These are phyloP conservation scores for Amphiprion clarkii DNA, from an alignment of 2,797 vertebrate genomes.

Conservation along the genomic window DNA sequence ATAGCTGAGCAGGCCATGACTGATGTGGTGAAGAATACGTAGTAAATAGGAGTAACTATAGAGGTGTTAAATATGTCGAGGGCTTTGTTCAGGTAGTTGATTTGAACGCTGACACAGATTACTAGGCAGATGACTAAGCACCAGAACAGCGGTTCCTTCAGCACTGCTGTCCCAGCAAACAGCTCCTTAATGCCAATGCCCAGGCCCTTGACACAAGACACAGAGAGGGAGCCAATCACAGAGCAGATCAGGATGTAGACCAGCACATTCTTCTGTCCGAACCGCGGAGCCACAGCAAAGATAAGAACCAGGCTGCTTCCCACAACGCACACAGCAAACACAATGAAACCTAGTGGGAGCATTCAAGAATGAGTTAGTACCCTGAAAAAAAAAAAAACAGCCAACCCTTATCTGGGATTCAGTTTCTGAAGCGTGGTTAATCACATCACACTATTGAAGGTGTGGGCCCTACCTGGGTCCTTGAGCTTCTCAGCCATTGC, in stretches of 20 bases:
- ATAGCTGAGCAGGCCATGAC: slow-evolving; percentile 91
- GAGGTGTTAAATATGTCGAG: slow-evolving; percentile 90
- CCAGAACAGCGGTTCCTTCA: slow-evolving; percentile 88
- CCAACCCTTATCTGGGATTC: slow-evolving; percentile 26
- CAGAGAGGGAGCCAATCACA: slow-evolving; percentile 89
- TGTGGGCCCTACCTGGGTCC: slow-evolving; percentile 85
- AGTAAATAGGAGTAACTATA: slow-evolving; percentile 89
- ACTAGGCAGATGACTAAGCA: slow-evolving; percentile 85
- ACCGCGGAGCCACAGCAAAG: slow-evolving; percentile 86
- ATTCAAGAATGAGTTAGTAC: slow-evolving; percentile 65
- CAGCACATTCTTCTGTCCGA: slow-evolving; percentile 89
- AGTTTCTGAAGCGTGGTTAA: slow-evolving; percentile 44
- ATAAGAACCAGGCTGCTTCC: slow-evolving; percentile 88
- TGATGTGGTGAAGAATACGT: slow-evolving; percentile 90
- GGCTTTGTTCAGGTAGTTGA: slow-evolving; percentile 92
- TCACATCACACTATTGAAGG: background rate
- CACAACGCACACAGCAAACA: slow-evolving; percentile 87
- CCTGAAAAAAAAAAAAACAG: slow-evolving; percentile 2
- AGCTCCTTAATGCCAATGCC: slow-evolving; percentile 90
- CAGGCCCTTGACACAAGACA: slow-evolving; percentile 91
- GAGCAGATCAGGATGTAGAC: slow-evolving; percentile 92
- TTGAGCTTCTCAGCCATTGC: slow-evolving; percentile 90
- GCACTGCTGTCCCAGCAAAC: slow-evolving; percentile 85
- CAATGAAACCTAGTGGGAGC: slow-evolving; percentile 86
- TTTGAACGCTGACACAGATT: slow-evolving; percentile 88